Evolutionary conservation across 2,888 invertebrate genomes (phyloP).

Genomic region (Rotaria macrura): DNA sequence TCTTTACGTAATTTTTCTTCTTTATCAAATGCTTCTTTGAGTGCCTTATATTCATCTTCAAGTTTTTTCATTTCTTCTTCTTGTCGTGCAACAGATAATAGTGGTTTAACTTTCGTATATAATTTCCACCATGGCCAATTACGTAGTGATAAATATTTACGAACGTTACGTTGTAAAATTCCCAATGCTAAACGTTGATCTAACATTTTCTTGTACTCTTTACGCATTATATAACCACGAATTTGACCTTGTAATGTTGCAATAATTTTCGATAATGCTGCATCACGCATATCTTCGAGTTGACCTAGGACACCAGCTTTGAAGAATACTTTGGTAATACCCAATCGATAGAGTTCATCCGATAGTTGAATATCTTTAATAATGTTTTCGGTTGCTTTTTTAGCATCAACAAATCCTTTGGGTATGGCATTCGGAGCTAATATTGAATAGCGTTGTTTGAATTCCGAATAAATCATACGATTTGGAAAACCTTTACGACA

Average conservation of each 20-base stretch:
- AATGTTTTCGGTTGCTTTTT: constrained; percentile 59
- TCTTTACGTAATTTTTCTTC: constrained; percentile 94
- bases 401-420: constrained; percentile 53
- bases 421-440: constrained; percentile 75
- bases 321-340: constrained; percentile 99
- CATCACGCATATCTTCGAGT: constrained; percentile 99
- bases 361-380: constrained; percentile 61
- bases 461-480: constrained; percentile 98
- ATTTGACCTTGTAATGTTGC: constrained; percentile 81
- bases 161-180: constrained; percentile 97
- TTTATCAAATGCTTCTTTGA: constrained; percentile 81
- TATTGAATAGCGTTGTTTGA: constrained; percentile 99
- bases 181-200: constrained; percentile 78
- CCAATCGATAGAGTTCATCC: constrained; percentile 87
- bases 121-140: constrained; percentile 99
- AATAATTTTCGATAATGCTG: constrained; percentile 86
- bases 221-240: constrained; percentile 64
- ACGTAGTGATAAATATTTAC: constrained; percentile 94
- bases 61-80: constrained; percentile 94
- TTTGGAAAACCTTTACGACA: constrained; percentile 99
- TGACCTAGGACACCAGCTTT: constrained; percentile 99
- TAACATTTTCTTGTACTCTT: constrained; percentile 87
- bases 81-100: constrained; percentile 93
- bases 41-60: constrained; percentile 89
- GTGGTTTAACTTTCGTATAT: constrained; percentile 96